These are phyloP conservation scores for Heterocephalus glaber DNA, from an alignment of 2,113 vertebrate genomes.

Conservation along the genomic window DNA sequence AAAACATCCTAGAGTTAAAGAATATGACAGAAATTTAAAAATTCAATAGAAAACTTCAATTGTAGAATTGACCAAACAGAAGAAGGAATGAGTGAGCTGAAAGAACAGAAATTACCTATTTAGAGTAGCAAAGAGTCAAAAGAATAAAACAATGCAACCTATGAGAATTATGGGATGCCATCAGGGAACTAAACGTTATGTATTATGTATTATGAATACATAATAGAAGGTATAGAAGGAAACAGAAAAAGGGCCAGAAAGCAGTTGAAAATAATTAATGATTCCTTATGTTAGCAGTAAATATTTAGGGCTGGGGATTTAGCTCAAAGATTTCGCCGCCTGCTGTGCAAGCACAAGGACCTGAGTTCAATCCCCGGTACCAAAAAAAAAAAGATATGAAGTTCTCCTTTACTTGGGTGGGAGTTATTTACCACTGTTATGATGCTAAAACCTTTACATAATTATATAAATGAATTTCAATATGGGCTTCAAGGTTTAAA, in stretches of 20 bases:
- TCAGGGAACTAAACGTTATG: neutral
- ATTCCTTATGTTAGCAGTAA: neutral
- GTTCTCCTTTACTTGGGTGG: too few relatives aligned
- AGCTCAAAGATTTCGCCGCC: too few relatives aligned
- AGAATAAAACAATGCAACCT: neutral
- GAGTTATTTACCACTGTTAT: neutral
- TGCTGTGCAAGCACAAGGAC: too few relatives aligned
- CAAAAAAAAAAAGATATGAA: too few relatives aligned
- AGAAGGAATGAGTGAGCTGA: neutral
- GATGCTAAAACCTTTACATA: neutral
- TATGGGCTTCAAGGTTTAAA: neutral
- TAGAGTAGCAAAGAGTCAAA: neutral
- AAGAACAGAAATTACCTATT: neutral
- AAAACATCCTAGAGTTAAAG: neutral
- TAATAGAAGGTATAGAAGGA: neutral
- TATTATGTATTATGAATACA: too few relatives aligned
- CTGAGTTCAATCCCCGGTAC: too few relatives aligned
- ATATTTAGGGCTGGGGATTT: too few relatives aligned
- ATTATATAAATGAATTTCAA: neutral
- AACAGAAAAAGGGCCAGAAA: neutral
- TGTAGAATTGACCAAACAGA: neutral
- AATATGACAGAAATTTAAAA: neutral
- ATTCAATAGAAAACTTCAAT: neutral
- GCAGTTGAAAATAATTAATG: neutral
- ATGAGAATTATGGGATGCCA: neutral